Evolutionary conservation across 2,797 vertebrate genomes (phyloP).

Genomic region (Glyptemys insculpta): DNA sequence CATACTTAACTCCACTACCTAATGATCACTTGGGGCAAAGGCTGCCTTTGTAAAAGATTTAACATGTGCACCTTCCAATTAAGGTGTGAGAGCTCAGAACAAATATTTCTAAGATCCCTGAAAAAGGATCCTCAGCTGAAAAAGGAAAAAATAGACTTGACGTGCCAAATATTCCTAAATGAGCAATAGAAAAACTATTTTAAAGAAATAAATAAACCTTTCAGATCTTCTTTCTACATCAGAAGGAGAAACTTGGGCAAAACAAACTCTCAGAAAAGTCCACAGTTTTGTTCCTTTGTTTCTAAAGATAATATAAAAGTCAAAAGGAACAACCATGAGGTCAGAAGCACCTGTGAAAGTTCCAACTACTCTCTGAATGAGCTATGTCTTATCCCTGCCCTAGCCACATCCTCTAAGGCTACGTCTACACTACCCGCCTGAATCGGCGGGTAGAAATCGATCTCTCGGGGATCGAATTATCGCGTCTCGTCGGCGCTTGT

Average conservation of each 20-base stretch:
- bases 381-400: background rate
- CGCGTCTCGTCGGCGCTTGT: too few relatives aligned
- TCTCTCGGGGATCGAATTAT: too few relatives aligned
- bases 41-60: conserved; percentile 46
- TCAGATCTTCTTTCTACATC: conserved; percentile 28
- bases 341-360: background rate
- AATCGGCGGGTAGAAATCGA: too few relatives aligned
- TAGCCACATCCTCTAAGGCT: background rate
- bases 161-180: conserved; percentile 28
- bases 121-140: conserved; percentile 50
- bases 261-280: conserved; percentile 50
- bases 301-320: conserved; percentile 25
- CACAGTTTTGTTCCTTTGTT: conserved; percentile 48
- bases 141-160: conserved; percentile 50
- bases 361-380: background rate
- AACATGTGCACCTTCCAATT: background rate
- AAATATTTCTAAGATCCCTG: conserved; percentile 46
- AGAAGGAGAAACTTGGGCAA: conserved; percentile 39
- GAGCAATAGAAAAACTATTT: background rate
- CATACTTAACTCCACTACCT: conserved; percentile 27
- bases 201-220: conserved; percentile 59
- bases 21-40: conserved; percentile 54
- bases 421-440: too few relatives aligned
- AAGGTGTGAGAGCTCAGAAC: conserved; percentile 49
- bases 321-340: background rate